These are phyloP conservation scores for Bombus pyrosoma DNA, from an alignment of 1,140 invertebrate genomes.

Conservation along the genomic window DNA sequence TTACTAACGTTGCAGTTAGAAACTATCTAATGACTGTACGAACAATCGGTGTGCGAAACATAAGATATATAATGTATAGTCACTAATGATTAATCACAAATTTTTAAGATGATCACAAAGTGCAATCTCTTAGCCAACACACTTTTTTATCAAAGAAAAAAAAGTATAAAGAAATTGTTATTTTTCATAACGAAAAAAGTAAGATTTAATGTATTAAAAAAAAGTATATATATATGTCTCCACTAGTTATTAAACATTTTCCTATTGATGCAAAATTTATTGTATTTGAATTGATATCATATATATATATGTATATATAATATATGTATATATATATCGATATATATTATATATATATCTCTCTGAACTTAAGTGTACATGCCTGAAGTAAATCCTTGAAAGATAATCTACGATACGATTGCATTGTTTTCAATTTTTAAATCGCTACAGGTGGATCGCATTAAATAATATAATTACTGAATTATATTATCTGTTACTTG, in stretches of 20 bases:
- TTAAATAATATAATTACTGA: constrained; percentile 35
- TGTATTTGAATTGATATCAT: constrained; percentile 68
- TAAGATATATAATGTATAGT: constrained; percentile 71
- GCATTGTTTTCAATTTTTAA: constrained; percentile 26
- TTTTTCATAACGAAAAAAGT: constrained; percentile 80
- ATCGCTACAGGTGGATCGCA: constrained; percentile 34
- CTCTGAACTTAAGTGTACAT: constrained; percentile 30
- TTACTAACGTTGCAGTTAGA: constrained; percentile 66
- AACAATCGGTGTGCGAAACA: constrained; percentile 67
- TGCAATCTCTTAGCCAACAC: constrained; percentile 82
- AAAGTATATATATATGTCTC: constrained; percentile 70
- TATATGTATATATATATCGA: constrained; percentile 47
- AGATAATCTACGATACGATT: constrained; percentile 40
- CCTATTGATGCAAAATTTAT: constrained; percentile 76
- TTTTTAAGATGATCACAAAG: constrained; percentile 82
- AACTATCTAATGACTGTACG: constrained; percentile 68
- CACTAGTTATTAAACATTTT: constrained; percentile 79
- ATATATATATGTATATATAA: not conserved
- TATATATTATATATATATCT: constrained; percentile 26
- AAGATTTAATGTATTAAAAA: constrained; percentile 78
- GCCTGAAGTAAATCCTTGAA: constrained; percentile 43
- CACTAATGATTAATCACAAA: constrained; percentile 72
- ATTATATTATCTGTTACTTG: constrained; percentile 17
- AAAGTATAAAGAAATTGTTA: constrained; percentile 82
- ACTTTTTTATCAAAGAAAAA: constrained; percentile 80